Conservation (phyloP, 2,113 vertebrate genomes). For the Catharus fuscescens region DNA sequence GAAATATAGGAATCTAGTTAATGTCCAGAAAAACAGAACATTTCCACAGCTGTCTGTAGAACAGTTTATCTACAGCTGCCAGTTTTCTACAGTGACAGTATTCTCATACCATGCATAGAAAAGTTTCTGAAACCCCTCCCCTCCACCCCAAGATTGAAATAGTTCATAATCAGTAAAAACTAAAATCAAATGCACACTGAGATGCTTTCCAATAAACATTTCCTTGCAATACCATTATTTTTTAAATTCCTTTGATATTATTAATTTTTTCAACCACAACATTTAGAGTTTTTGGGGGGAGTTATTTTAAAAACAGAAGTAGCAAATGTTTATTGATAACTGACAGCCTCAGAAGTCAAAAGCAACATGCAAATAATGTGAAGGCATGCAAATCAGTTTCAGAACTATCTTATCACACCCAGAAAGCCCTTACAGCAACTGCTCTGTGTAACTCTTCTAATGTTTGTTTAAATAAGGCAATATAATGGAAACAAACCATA, state of each 20-base stretch:
- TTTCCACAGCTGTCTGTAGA: background rate
- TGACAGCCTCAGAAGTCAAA: background rate
- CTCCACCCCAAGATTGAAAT: background rate
- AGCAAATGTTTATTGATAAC: conserved; percentile 46
- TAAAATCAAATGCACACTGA: background rate
- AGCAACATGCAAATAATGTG: background rate
- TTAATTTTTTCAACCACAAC: background rate
- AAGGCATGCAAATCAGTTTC: conserved; percentile 27
- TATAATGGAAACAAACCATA: background rate
- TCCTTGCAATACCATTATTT: background rate
- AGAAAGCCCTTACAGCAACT: background rate
- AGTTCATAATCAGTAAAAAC: background rate
- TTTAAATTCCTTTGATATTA: background rate
- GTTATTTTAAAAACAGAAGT: background rate
- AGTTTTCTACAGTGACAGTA: background rate
- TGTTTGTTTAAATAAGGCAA: background rate
- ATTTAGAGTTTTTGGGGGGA: background rate
- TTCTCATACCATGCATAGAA: background rate
- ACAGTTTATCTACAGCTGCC: background rate
- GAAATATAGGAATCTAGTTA: background rate
- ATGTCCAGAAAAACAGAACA: background rate
- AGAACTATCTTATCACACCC: background rate
- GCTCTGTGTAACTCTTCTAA: background rate
- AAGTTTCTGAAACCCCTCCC: background rate
- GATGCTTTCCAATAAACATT: conserved; percentile 53